These are phyloP conservation scores for Alethe castanea DNA, from an alignment of 2,113 vertebrate species.

Conservation along the genomic window DNA sequence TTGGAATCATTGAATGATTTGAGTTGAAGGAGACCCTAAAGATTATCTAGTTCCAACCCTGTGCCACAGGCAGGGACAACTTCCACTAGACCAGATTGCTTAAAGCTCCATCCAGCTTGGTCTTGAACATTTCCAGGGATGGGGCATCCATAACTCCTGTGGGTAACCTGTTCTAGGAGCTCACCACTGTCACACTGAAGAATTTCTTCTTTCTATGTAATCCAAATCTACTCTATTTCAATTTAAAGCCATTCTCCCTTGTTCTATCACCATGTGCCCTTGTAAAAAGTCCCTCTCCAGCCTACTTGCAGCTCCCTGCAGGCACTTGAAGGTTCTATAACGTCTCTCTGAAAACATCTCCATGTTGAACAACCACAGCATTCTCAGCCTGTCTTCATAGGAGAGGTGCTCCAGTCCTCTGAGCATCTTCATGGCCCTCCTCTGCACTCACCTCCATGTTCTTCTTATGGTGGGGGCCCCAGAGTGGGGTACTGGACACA, in stretches of 20 bases:
- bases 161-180: not conserved
- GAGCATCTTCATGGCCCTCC: not conserved
- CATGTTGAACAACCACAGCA: not conserved
- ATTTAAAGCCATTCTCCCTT: not conserved
- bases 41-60: not conserved
- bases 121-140: not conserved
- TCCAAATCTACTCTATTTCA: not conserved
- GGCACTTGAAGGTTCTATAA: not conserved
- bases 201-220: not conserved
- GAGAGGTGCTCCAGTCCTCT: not conserved
- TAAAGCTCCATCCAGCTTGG: too few relatives aligned
- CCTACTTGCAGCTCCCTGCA: not conserved
- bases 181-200: not conserved
- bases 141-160: not conserved
- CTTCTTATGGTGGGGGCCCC: not conserved
- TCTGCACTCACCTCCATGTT: not conserved
- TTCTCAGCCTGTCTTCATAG: not conserved
- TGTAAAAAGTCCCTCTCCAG: not conserved
- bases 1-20: not conserved
- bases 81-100: not conserved
- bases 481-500: fast-evolving
- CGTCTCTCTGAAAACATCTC: not conserved
- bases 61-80: not conserved
- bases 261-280: not conserved
- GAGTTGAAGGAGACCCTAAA: not conserved